Evolutionary conservation across 2,797 vertebrate genomes (phyloP).

Genomic region (Chelon labrosus): DNA sequence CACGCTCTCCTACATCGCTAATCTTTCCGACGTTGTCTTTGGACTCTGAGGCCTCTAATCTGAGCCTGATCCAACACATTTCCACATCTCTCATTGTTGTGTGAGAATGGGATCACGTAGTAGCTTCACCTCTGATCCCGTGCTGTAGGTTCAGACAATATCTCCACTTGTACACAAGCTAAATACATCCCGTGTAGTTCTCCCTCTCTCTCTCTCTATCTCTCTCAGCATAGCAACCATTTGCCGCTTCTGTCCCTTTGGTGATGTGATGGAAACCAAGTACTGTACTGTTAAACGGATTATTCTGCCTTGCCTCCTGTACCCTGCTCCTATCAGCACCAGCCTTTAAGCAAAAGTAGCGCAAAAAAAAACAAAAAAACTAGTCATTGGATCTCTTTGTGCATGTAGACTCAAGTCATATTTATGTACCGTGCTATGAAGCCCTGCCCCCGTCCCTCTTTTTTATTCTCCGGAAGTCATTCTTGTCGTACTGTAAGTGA

Average conservation of each 20-base stretch:
- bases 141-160: constrained; percentile 48
- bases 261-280: constrained; percentile 84
- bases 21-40: constrained; percentile 18
- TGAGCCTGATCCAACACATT: constrained; percentile 36
- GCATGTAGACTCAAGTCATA: constrained; percentile 83
- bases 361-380: constrained; percentile 28
- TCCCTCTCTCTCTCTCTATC: constrained; percentile 24
- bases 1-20: constrained; percentile 32
- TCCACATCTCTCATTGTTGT: constrained; percentile 23
- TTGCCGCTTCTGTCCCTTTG: constrained; percentile 71
- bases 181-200: constrained; percentile 36
- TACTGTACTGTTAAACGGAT: constrained; percentile 81
- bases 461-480: constrained; percentile 70
- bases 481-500: constrained; percentile 84
- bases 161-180: constrained; percentile 53
- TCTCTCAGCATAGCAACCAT: constrained; percentile 42
- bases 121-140: constrained; percentile 41
- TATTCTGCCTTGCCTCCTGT: constrained; percentile 70
- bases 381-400: constrained; percentile 66
- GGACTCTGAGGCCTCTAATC: constrained; percentile 39
- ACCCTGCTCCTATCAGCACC: constrained; percentile 66
- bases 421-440: constrained; percentile 84
- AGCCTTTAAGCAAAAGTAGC: constrained; percentile 77
- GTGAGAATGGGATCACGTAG: constrained; percentile 38
- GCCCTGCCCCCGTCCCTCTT: constrained; percentile 38